These are phyloP conservation scores for Electrona antarctica DNA, from an alignment of 2,113 vertebrate genomes.

Conservation along the genomic window DNA sequence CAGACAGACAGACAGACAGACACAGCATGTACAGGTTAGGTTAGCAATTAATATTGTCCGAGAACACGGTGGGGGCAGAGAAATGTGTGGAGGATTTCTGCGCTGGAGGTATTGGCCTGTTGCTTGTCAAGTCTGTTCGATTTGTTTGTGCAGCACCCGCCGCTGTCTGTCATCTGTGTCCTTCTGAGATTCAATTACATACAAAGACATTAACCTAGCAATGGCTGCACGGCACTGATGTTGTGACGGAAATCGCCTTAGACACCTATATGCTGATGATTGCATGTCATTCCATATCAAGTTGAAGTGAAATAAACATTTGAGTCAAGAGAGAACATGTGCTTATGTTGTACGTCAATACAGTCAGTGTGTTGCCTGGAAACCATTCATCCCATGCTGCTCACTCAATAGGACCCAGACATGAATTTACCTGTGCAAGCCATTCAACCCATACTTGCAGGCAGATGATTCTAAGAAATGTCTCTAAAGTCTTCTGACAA, in stretches of 20 bases:
- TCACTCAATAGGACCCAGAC: constrained; percentile 1
- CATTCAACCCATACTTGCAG: not conserved
- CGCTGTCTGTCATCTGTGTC: not conserved
- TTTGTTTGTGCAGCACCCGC: constrained; percentile 25
- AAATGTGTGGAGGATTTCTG: constrained; percentile 10
- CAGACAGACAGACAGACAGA: no score
- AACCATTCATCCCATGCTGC: not conserved
- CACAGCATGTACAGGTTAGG: no score
- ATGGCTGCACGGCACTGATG: not conserved
- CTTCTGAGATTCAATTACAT: not conserved
- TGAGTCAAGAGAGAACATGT: not conserved
- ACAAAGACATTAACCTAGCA: constrained; percentile 1
- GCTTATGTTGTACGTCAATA: not conserved
- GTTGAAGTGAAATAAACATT: constrained; percentile 9
- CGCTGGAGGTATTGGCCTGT: not conserved
- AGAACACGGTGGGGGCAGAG: not conserved
- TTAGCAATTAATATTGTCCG: no score
- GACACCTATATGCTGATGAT: not conserved
- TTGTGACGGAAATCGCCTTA: constrained; percentile 8
- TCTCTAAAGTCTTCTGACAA: no score
- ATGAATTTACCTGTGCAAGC: not conserved
- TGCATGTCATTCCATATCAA: not conserved
- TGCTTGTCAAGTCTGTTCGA: constrained; percentile 24
- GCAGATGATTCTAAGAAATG: no score
- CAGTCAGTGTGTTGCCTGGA: not conserved